phyloP scores from a whole-genome alignment of 2,113 vertebrate species.

The Ovibos moschatus region DNA sequence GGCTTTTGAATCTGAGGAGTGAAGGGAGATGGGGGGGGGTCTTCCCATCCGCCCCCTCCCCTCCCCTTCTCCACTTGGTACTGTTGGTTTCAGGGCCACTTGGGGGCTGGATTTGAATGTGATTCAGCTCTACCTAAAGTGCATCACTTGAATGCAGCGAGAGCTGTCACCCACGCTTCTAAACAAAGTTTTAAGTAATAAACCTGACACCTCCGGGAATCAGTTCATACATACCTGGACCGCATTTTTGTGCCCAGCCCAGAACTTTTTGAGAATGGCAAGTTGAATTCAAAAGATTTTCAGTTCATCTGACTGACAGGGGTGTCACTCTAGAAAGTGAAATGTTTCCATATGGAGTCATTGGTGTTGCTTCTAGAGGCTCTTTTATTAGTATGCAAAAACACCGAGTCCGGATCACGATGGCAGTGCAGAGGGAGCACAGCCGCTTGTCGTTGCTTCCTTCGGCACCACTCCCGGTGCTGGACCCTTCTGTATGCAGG shows the following conservation, averaged over 20 bases:
- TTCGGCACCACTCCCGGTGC: neutral
- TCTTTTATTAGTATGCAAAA: neutral
- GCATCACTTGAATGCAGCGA: neutral
- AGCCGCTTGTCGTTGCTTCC: fast-evolving
- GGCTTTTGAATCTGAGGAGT: neutral
- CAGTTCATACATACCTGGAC: neutral
- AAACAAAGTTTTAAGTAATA: neutral
- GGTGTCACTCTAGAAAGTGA: neutral
- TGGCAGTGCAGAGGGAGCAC: too few relatives aligned
- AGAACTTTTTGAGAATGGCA: neutral
- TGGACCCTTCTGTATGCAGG: neutral
- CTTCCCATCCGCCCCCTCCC: neutral
- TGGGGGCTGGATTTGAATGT: neutral
- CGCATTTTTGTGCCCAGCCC: neutral
- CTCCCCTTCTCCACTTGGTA: neutral
- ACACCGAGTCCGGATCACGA: neutral
- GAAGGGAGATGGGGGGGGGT: neutral
- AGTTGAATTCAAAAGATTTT: neutral
- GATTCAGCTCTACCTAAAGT: neutral
- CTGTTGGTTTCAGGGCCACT: neutral
- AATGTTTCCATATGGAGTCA: neutral
- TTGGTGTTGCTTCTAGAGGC: neutral
- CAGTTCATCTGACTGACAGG: conserved; percentile 6
- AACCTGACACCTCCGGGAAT: neutral
- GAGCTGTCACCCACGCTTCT: neutral